phyloP scores from a whole-genome alignment of 2,113 vertebrate species.

The Microtus ochrogaster region DNA sequence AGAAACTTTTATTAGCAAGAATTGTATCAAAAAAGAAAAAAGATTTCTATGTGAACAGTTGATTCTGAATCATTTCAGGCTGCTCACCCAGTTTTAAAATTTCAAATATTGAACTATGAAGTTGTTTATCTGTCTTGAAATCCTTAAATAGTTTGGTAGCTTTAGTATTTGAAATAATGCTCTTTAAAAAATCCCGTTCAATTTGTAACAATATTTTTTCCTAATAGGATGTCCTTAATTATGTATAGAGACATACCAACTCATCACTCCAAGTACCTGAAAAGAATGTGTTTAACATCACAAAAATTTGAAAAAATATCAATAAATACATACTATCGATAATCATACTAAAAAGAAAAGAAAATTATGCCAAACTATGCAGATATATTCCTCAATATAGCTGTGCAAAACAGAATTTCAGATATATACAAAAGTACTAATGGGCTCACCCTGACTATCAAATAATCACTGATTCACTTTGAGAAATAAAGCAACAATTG shows the following conservation, averaged over 20 bases:
- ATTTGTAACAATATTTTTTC: neutral
- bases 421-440: neutral
- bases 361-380: neutral
- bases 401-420: neutral
- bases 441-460: neutral
- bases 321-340: neutral
- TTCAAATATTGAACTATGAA: slow-evolving; percentile 13
- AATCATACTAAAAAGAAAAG: neutral
- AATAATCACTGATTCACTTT: slow-evolving; percentile 33
- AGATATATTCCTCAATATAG: neutral
- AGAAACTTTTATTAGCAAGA: neutral
- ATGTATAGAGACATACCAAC: neutral
- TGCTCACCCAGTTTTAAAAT: neutral
- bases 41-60: slow-evolving; percentile 40
- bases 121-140: neutral
- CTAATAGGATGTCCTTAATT: neutral
- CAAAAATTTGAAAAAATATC: neutral
- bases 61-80: neutral
- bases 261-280: neutral
- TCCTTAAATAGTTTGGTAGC: neutral
- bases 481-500: slow-evolving; percentile 47
- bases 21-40: slow-evolving; percentile 24
- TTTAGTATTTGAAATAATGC: neutral
- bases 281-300: neutral
- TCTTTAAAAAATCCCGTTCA: neutral